These are phyloP conservation scores for Emmelina monodactyla DNA, from an alignment of 2,888 invertebrate species.

Conservation along the genomic window DNA sequence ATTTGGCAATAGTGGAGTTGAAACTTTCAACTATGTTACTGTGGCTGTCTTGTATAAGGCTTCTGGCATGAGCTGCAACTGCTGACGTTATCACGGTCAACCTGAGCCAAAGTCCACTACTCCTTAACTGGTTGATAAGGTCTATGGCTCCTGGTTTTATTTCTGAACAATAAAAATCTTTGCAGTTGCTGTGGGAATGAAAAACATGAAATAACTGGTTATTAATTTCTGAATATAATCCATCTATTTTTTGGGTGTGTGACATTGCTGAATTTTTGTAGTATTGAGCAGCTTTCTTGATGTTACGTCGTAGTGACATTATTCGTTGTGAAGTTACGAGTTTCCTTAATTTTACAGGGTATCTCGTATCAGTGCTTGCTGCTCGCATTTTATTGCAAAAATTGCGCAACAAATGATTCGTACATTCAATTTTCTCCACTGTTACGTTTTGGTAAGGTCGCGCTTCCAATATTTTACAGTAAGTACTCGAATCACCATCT, in stretches of 20 bases:
- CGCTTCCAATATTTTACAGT: conserved; percentile 8
- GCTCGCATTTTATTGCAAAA: conserved; percentile 8
- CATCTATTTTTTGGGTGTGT: not conserved
- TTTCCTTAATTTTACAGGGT: not conserved
- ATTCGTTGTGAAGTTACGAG: not conserved
- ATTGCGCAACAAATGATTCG: conserved; percentile 10
- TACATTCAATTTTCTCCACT: conserved; percentile 12
- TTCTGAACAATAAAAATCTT: conserved; percentile 1
- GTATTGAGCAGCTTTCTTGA: not conserved
- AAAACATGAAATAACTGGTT: not conserved
- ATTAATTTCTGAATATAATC: not conserved
- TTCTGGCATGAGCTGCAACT: conserved; percentile 1
- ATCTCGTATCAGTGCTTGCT: conserved; percentile 3
- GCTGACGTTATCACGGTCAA: not conserved
- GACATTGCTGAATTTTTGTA: conserved; percentile 1
- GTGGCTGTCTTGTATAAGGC: not conserved
- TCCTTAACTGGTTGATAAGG: conserved; percentile 1
- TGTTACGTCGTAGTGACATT: not conserved
- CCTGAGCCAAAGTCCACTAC: conserved; percentile 1
- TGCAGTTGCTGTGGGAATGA: conserved; percentile 1
- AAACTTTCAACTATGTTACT: conserved; percentile 4
- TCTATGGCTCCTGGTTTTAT: conserved; percentile 2
- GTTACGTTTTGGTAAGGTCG: conserved; percentile 8
- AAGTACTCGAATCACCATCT: conserved; percentile 11
- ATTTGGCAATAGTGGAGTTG: conserved; percentile 1